These are phyloP conservation scores for Dryobota labecula DNA, from an alignment of 2,888 invertebrate genomes.

Conservation along the genomic window DNA sequence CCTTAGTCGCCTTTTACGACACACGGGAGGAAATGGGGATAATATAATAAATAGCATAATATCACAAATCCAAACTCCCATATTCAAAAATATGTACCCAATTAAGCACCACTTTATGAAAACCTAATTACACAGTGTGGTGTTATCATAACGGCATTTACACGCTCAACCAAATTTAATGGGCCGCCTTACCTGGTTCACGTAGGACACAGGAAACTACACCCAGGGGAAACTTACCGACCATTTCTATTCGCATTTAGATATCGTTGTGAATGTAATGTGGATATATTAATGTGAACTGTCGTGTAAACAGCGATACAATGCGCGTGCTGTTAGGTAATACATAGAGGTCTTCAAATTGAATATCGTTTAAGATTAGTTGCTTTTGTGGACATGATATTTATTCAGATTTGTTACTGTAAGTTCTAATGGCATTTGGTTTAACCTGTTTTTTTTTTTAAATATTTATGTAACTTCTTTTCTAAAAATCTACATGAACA, in stretches of 20 bases:
- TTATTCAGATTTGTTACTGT: too few species aligned
- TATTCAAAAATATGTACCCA: constrained; percentile 29
- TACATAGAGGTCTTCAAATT: background rate
- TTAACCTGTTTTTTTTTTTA: too few species aligned
- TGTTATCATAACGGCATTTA: constrained; percentile 60
- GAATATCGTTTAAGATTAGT: constrained; percentile 7
- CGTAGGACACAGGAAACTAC: constrained; percentile 73
- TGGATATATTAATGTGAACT: constrained; percentile 34
- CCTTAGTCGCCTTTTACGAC: too few species aligned
- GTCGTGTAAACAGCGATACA: constrained; percentile 26
- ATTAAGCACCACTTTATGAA: constrained; percentile 53
- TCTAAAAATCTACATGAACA: too few species aligned
- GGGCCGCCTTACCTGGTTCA: constrained; percentile 66
- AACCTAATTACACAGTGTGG: constrained; percentile 52
- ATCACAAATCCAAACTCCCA: constrained; percentile 12
- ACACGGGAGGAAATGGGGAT: too few species aligned
- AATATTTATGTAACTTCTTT: too few species aligned
- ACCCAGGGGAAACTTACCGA: constrained; percentile 72
- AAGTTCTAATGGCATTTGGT: too few species aligned
- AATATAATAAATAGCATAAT: constrained; percentile 11
- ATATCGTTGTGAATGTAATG: constrained; percentile 70
- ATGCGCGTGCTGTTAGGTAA: background rate
- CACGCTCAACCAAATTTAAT: constrained; percentile 63
- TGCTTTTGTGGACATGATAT: too few species aligned
- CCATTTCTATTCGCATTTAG: constrained; percentile 73